Evolutionary conservation across 2,888 invertebrate genomes (phyloP).

Genomic region (Stegana nigrithorax): DNA sequence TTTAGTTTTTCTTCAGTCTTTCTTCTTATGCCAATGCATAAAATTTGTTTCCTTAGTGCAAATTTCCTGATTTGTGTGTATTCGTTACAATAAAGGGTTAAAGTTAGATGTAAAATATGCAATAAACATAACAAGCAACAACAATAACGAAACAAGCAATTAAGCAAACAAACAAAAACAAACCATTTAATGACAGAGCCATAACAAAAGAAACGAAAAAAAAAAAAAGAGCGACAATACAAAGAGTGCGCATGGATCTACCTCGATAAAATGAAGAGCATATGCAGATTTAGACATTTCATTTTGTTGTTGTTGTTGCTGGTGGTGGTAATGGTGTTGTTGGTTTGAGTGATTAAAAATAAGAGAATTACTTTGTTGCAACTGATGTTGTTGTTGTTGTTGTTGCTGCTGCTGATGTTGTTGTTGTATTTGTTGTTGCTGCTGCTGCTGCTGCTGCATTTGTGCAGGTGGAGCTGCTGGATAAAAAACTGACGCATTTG

Average conservation of each 20-base stretch:
- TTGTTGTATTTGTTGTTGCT: slow-evolving; percentile 32
- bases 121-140: slow-evolving; percentile 29
- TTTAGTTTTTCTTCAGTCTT: too few species aligned
- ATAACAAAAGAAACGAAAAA: slow-evolving; percentile 23
- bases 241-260: slow-evolving; percentile 52
- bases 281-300: slow-evolving; percentile 66
- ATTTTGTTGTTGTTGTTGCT: slow-evolving; percentile 59
- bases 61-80: too few species aligned
- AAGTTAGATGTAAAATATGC: not conserved
- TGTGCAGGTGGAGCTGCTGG: slow-evolving; percentile 40
- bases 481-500: slow-evolving; percentile 55
- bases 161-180: slow-evolving; percentile 4
- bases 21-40: too few species aligned
- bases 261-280: slow-evolving; percentile 66
- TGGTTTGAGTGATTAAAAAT: slow-evolving; percentile 58
- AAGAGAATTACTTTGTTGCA: slow-evolving; percentile 62
- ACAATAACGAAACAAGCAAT: slow-evolving; percentile 28
- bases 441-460: slow-evolving; percentile 43
- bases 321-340: slow-evolving; percentile 37
- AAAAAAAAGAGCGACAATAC: slow-evolving; percentile 22
- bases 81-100: not conserved
- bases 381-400: slow-evolving; percentile 29
- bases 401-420: slow-evolving; percentile 38
- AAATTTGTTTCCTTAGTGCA: too few species aligned
- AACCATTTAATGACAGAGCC: not conserved